Evolutionary conservation across 2,113 vertebrate species (phyloP).

Genomic region (Rhineura floridana): DNA sequence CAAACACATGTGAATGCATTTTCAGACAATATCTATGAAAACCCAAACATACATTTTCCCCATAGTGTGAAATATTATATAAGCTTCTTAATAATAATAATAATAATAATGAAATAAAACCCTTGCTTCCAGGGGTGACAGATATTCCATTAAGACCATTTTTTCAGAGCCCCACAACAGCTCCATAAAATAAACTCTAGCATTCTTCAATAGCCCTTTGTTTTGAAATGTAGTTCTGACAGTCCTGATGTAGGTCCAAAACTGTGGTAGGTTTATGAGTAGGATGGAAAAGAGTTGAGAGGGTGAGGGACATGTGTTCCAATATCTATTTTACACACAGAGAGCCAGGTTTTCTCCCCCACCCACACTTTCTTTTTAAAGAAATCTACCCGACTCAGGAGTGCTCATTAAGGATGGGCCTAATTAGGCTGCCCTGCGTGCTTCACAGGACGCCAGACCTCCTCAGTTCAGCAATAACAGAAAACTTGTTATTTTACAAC

Average conservation of each 20-base stretch:
- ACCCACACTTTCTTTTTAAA: conserved; percentile 71
- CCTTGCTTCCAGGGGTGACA: neutral
- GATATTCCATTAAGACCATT: neutral
- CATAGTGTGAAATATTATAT: neutral
- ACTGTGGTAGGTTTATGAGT: conserved; percentile 84
- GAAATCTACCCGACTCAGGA: conserved; percentile 58
- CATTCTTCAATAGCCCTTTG: neutral
- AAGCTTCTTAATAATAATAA: conserved; percentile 17
- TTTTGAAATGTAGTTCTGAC: conserved; percentile 2
- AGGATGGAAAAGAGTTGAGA: conserved; percentile 68
- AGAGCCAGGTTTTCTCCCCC: conserved; percentile 61
- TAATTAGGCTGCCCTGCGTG: conserved; percentile 76
- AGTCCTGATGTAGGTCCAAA: conserved; percentile 43
- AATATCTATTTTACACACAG: conserved; percentile 13
- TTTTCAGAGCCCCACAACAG: neutral
- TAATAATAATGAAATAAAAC: conserved; percentile 56
- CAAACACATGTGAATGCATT: conserved; percentile 1
- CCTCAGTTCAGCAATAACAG: conserved; percentile 58
- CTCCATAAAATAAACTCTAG: neutral
- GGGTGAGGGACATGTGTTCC: conserved; percentile 64
- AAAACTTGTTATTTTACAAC: conserved; percentile 68
- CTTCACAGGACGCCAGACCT: conserved; percentile 65
- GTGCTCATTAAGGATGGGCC: conserved; percentile 81
- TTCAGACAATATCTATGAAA: conserved; percentile 44
- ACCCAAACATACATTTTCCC: conserved; percentile 30